Base-by-base conservation (phyloP, 2,797 vertebrate genomes). In the Scomberomorus guttatus region DNA sequence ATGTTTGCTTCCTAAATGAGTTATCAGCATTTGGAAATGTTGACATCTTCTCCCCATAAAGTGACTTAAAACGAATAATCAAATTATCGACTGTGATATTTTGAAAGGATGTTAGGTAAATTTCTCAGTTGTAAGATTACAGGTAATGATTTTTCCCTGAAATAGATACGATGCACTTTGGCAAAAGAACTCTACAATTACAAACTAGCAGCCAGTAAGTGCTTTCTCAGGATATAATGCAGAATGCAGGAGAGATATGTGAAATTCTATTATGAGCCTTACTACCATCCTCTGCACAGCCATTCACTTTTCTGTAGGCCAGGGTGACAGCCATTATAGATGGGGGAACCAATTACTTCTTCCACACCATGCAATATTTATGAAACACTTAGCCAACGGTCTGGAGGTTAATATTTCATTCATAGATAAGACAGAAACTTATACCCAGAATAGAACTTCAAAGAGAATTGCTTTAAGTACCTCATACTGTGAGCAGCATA, bases 301-400 rank as follows among this genome's bases (percentile, higher is more conserved):
- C 75, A 34, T 84, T 78, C 71, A 67, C 72, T 75, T 75, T 86
- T 75, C 76, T 60, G 78, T 69, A 64, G 88, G 80, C 84, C 83
- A 48, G 77, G 84, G 85, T 90, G 94, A 92, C 93, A 94, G 92
- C 83, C 89, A 89, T 92, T 90, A 95, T 91, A 89, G 91, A 95
- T 94, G 93, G 90, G 80, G 78, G 83, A 93, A 89, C 91, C 94
- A 95, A 95, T 96, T 95, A 95, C 93, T 92, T 81, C 92, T 88
- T 94, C 92, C 91, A 90, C 90, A 91, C 90, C 79, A 94, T 96
- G 92, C 90, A 95, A 95, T 94, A 95, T 96, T 95, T 92, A 96
- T 95, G 92, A 93, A 95, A 95, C 94, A 95, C 93, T 96, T 95
- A 95, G 89, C 90, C 90, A 86, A 80, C 81, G 79, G 93, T 93